Conservation (phyloP, 2,113 vertebrate genomes). For the Pimephales promelas region DNA sequence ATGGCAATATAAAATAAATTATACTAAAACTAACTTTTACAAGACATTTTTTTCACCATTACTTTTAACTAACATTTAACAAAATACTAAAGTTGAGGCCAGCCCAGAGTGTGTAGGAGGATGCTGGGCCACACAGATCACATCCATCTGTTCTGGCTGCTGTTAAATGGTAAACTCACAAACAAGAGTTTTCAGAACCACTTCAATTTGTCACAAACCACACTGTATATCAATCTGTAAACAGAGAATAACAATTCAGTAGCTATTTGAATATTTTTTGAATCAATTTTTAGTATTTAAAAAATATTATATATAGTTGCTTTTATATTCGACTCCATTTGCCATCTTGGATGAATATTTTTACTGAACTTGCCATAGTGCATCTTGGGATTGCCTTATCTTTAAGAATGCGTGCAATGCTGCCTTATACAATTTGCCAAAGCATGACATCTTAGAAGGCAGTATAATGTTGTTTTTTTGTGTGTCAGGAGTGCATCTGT, state of each 20-base stretch:
- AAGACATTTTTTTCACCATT: not conserved
- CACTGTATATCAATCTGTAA: not conserved
- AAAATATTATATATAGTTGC: not conserved
- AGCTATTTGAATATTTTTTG: not conserved
- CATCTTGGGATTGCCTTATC: not conserved
- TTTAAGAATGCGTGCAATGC: not conserved
- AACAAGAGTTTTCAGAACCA: slow-evolving; percentile 31
- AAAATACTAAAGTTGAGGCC: not conserved
- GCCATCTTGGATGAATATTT: not conserved
- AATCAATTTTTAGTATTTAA: not conserved
- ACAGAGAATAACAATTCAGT: not conserved
- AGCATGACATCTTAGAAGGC: not conserved
- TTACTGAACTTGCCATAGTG: not conserved
- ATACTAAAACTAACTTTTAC: not conserved
- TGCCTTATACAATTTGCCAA: not conserved
- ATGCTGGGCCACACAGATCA: not conserved
- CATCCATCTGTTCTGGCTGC: slow-evolving; percentile 21
- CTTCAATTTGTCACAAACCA: slow-evolving; percentile 21
- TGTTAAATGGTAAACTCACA: slow-evolving; percentile 12
- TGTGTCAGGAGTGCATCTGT: not conserved
- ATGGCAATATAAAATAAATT: not conserved
- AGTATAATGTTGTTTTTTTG: not conserved
- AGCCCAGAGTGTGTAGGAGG: slow-evolving; percentile 26
- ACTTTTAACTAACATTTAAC: not conserved
- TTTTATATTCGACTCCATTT: not conserved